Evolutionary conservation across 2,113 vertebrate genomes (phyloP).

Genomic region (Callospermophilus lateralis): DNA sequence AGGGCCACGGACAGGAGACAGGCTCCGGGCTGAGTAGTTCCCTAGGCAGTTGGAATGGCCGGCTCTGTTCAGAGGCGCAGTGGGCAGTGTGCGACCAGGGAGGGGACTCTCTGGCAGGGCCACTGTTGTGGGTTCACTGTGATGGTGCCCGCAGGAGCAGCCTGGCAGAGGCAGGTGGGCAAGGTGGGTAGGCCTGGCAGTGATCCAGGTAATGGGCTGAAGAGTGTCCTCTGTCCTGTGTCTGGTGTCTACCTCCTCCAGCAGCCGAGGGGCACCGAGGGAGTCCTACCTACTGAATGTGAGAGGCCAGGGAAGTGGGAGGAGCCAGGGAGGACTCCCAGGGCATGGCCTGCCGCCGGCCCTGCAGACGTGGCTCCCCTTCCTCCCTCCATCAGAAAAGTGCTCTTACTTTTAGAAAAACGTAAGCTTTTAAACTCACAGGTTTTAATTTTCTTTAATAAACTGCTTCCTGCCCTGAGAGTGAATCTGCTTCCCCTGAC

Average conservation of each 20-base stretch:
- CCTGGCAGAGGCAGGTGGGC: neutral
- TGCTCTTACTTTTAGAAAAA: too few relatives aligned
- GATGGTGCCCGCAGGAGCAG: neutral
- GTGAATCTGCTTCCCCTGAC: neutral
- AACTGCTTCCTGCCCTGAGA: neutral
- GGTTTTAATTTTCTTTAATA: too few relatives aligned
- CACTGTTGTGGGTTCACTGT: too few relatives aligned
- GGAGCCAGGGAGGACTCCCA: too few relatives aligned
- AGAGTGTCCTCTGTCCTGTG: too few relatives aligned
- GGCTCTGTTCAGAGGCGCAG: rapidly evolving
- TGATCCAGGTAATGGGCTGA: neutral
- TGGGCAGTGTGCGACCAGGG: too few relatives aligned
- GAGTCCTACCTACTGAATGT: too few relatives aligned
- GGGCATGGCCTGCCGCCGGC: too few relatives aligned
- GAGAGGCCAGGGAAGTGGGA: too few relatives aligned
- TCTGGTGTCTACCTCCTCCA: neutral
- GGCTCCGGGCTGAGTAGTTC: neutral
- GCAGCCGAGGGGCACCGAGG: neutral
- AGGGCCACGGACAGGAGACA: neutral
- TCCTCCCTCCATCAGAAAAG: too few relatives aligned
- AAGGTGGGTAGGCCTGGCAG: neutral
- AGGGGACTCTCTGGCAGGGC: neutral
- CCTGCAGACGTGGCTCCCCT: too few relatives aligned
- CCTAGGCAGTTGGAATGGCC: neutral
- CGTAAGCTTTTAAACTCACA: neutral